These are phyloP conservation scores for Chrysocyon brachyurus DNA, from an alignment of 2,797 vertebrate genomes.

Conservation along the genomic window DNA sequence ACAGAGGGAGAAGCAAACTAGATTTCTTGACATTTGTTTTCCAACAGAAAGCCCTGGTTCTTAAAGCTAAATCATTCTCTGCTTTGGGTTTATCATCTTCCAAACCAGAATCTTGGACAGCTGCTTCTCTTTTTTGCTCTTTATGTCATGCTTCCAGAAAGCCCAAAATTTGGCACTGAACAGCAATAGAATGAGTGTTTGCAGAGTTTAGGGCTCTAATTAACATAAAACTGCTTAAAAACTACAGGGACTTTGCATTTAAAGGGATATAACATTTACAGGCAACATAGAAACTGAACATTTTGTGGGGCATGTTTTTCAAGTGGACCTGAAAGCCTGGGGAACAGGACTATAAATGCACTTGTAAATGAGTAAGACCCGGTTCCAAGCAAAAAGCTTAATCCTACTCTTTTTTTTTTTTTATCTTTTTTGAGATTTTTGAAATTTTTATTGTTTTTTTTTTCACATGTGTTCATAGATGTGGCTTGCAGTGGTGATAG, in stretches of 20 bases:
- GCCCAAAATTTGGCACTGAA: not conserved
- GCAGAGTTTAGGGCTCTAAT: not conserved
- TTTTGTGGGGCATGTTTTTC: not conserved
- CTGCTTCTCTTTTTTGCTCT: not conserved
- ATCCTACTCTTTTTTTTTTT: not conserved
- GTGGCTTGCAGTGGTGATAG: not conserved
- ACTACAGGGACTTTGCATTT: not conserved
- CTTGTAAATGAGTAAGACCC: not conserved
- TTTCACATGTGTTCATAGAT: not conserved
- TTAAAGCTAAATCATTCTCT: slow-evolving; percentile 12
- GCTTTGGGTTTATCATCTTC: slow-evolving; percentile 43
- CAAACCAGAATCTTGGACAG: not conserved
- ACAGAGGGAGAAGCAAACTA: not conserved
- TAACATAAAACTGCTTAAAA: slow-evolving; percentile 14
- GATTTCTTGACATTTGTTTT: slow-evolving; percentile 17
- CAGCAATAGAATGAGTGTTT: slow-evolving; percentile 12
- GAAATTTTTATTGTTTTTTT: not conserved
- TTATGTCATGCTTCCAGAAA: not conserved
- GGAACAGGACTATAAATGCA: not conserved
- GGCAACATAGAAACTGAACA: not conserved
- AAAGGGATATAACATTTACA: slow-evolving; percentile 28
- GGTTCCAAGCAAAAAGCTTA: not conserved
- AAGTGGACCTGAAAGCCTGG: not conserved
- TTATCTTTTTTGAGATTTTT: not conserved
- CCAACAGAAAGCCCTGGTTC: not conserved